Base-by-base conservation (phyloP, 2,888 invertebrate genomes). In the Sturmia bella region DNA sequence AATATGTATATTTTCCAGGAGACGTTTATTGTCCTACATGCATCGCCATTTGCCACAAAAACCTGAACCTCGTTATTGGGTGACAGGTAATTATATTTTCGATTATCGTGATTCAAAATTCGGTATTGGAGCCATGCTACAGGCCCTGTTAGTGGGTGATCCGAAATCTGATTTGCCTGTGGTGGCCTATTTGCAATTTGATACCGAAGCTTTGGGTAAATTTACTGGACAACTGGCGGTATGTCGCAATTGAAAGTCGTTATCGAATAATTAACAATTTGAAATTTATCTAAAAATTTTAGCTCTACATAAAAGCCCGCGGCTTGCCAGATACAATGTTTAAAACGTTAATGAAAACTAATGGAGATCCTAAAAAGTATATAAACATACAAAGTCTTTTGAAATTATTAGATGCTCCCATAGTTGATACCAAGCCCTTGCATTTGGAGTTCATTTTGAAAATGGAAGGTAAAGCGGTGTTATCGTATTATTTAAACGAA, bases 41-140 rank as follows among this genome's bases (percentile, higher is more conserved):
- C 92, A 93, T 2, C 93, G 93, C 37, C 92, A 94, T 84, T 91
- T 95, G 63, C 92, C 92, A 0, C 92, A 92, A 84, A 93, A 93
- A 0, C 92, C 92, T 7, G 91, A 92, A 1, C 88, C 90, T 11
- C 91, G 93, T 5, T 93, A 93, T 85, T 94, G 95, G 93, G 93
- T 94, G 0, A 95, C 95, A 0, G 95, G 94, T 32, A 95, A 95
- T 89, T 94, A 94, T 86, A 92, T 95, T 73, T 92, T 95, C 84
- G 95, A 94, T 81, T 94, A 93, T 85, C 93, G 93, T n/a, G 94
- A 94, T 85, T 92, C 92, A 0, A 92, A 92, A 41, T 91, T 93
- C 77, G 93, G 93, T 59, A 93, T 93, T 76, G 93, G 93, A 0
- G 92, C 93, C 2, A 91, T 93, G 90, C 85, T 93, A 17, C 93